Evolutionary conservation across 2,113 vertebrate species (phyloP), one percentile per base, ranked within the genome.

Genomic region (Hyla sarda): DNA sequence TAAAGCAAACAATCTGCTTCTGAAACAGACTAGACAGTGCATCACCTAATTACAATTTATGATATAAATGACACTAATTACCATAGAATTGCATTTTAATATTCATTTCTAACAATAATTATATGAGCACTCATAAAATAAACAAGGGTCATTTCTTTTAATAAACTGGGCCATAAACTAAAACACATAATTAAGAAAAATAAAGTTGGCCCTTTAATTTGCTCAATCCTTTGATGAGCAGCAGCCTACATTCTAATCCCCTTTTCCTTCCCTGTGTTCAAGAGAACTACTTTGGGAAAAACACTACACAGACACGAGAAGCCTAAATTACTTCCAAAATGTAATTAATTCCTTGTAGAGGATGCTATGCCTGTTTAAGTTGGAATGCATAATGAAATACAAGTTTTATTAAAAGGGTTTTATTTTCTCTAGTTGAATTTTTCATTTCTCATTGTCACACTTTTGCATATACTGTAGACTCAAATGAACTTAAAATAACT

Each of bases 241-340:
- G 37, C 52, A 48, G 52, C 71, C 34, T 74, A 58, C 25, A 74
- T 74, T 74, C 5, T 58, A 84, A 84, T 84, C 69, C 69, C 69
- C 5, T 60, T 84, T 52, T 50, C 69, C n/a, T 72, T 75, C 30
- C 34, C 52, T 30, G 8, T 74, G 69, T 58, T 75, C 65, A 23
- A 72, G 48, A 83, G 28, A 83, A 34, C 17, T 72, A 83, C 82
- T 73, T 19, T 84, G 71, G 82, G 82, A 84, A 84, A 84, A 74
- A 58, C 71, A 58, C 50, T 58, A 58, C 32, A 60, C 71, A 74
- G 52, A 84, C 82, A 75, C n/a, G 37, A 84, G 52, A 75, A 74
- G 41, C 71, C 71, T 74, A 73, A 83, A 83, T 74, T 72, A 74
- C 34, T 75, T 58, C 69, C 23, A 75, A 41, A 74, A 60, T 84